Percentiles rank a stretch among this genome's conserved stretches.
phyloP scores from a whole-genome alignment of 1,140 invertebrate species.

The Drosophila eugracilis region DNA sequence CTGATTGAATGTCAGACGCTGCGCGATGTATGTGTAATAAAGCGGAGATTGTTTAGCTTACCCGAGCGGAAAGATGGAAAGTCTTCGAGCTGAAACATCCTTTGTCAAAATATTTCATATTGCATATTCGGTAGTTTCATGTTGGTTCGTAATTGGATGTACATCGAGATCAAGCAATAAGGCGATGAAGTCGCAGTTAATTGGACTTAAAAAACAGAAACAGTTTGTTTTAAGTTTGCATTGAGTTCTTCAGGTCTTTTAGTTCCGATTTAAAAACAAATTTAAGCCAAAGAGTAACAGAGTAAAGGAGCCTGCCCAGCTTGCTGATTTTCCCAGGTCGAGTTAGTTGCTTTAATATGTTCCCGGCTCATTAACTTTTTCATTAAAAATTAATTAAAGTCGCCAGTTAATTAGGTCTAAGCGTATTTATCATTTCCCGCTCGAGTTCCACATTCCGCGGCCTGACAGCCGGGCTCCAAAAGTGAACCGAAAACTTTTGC shows the following conservation, averaged over 20 bases:
- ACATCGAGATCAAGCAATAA: neutral
- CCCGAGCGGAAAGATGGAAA: slow-evolving; percentile 45
- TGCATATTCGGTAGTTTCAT: slow-evolving; percentile 6
- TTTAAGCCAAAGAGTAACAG: neutral
- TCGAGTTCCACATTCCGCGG: slow-evolving; percentile 56
- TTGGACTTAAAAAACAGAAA: neutral
- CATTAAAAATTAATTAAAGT: slow-evolving; percentile 84
- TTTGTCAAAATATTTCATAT: slow-evolving; percentile 42
- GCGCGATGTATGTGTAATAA: slow-evolving; percentile 76
- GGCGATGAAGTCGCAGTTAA: neutral
- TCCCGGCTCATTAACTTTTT: slow-evolving; percentile 81
- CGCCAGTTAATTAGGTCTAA: slow-evolving; percentile 83
- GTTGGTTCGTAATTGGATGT: slow-evolving; percentile 1
- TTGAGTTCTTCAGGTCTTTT: too few relatives aligned
- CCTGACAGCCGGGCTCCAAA: slow-evolving; percentile 61
- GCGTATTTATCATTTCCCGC: slow-evolving; percentile 82
- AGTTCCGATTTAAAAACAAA: neutral
- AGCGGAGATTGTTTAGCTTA: slow-evolving; percentile 75
- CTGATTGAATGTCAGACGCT: slow-evolving; percentile 78
- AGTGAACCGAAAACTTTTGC: slow-evolving; percentile 74
- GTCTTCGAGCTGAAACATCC: slow-evolving; percentile 36
- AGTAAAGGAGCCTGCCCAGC: slow-evolving; percentile 8
- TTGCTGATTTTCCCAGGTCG: slow-evolving; percentile 14
- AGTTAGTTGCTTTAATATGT: slow-evolving; percentile 70
- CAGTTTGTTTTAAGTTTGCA: too few relatives aligned